A percentile compares a stretch with the other conserved stretches of the same genome.
Evolutionary conservation across 2,113 vertebrate genomes (phyloP).

Genomic region (Aix galericulata): DNA sequence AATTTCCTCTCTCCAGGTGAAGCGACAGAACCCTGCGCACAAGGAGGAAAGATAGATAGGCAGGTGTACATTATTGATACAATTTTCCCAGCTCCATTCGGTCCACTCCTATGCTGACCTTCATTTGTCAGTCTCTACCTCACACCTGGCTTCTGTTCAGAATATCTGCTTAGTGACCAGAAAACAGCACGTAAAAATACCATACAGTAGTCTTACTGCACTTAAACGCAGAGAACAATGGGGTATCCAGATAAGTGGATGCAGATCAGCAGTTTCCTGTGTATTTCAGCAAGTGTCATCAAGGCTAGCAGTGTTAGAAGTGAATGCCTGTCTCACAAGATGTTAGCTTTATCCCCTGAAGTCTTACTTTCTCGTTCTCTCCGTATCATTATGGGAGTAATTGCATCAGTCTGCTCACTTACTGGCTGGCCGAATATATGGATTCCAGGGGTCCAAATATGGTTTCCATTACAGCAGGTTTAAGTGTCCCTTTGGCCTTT

Average conservation of each 20-base stretch:
- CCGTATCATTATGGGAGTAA: background rate
- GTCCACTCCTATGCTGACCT: background rate
- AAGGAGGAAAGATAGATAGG: background rate
- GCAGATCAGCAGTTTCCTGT: background rate
- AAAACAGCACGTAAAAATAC: background rate
- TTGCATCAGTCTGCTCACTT: conserved; percentile 72
- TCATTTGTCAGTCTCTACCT: background rate
- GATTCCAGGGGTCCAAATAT: conserved; percentile 91
- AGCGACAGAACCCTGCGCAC: conserved; percentile 80
- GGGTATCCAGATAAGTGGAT: background rate
- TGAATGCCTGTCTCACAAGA: background rate
- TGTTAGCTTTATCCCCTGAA: background rate
- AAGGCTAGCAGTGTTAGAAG: background rate
- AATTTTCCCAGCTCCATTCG: background rate
- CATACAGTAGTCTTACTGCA: background rate
- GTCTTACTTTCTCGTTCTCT: background rate
- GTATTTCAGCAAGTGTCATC: background rate
- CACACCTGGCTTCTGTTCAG: background rate
- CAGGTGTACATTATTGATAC: background rate
- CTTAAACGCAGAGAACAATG: background rate
- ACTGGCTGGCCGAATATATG: conserved; percentile 89
- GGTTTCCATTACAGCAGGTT: conserved; percentile 80
- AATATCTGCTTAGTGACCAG: background rate
- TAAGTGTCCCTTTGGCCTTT: conserved; percentile 91
- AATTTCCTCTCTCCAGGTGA: conserved; percentile 81